Percentiles rank a stretch among this genome's conserved stretches.
These are phyloP conservation scores for Boulengeromyrus knoepffleri DNA, from an alignment of 2,113 vertebrate genomes.

Conservation along the genomic window DNA sequence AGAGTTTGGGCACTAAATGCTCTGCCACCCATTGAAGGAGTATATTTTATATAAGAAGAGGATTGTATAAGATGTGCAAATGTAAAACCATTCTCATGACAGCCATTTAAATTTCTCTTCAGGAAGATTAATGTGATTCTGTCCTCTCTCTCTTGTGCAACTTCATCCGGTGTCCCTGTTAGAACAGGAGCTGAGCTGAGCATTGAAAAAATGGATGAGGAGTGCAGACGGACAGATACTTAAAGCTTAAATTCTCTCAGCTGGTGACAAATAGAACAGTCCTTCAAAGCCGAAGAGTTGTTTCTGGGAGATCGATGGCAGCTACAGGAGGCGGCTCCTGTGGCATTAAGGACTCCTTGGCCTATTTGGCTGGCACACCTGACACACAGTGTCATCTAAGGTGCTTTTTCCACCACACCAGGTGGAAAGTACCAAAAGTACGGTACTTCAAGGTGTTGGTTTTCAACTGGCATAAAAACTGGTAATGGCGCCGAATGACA, in stretches of 20 bases:
- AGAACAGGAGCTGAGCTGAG: neutral
- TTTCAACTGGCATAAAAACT: too few species aligned
- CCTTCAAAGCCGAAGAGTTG: neutral
- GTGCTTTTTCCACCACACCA: too few species aligned
- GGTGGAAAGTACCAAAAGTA: too few species aligned
- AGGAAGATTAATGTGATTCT: neutral
- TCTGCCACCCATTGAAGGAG: neutral
- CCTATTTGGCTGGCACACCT: neutral
- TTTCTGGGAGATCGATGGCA: neutral
- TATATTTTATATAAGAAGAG: neutral
- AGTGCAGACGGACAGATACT: neutral
- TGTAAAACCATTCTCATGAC: neutral
- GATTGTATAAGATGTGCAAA: neutral
- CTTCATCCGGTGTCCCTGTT: neutral
- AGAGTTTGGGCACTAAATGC: neutral
- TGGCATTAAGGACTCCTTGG: neutral
- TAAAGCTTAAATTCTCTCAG: neutral
- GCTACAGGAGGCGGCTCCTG: neutral
- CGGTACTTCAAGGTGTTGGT: too few species aligned
- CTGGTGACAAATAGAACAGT: neutral
- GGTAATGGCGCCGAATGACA: too few species aligned
- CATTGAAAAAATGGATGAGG: neutral
- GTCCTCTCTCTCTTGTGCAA: neutral
- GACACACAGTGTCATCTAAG: neutral
- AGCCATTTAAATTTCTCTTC: neutral